Evolutionary conservation across 2,888 invertebrate species (phyloP).

Genomic region (Ectemnius cavifrons): DNA sequence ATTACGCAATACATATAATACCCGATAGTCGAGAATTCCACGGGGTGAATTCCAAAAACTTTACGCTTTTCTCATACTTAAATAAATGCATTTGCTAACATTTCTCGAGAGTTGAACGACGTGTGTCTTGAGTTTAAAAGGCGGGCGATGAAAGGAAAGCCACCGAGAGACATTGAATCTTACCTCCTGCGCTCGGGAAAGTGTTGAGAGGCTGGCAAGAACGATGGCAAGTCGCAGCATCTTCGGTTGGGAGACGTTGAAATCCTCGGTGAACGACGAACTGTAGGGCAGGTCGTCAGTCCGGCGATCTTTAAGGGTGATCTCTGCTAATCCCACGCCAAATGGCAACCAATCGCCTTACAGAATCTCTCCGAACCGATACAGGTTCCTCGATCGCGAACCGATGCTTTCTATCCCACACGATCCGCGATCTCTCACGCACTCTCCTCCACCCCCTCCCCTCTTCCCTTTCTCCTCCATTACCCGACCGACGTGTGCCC

Average conservation of each 20-base stretch:
- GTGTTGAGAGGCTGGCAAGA: not conserved
- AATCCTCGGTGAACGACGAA: slow-evolving; percentile 24
- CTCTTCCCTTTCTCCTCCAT: slow-evolving; percentile 16
- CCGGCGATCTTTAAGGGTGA: slow-evolving; percentile 45
- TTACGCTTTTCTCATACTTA: not conserved
- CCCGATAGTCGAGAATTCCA: not conserved
- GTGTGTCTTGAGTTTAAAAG: too few species aligned
- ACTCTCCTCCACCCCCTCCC: slow-evolving; percentile 20
- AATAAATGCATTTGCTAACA: too few species aligned
- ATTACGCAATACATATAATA: slow-evolving; percentile 17
- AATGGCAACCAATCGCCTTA: slow-evolving; percentile 37
- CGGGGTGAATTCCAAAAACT: not conserved
- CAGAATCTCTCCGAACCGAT: slow-evolving; percentile 7
- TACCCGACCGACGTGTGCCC: not conserved
- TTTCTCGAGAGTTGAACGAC: too few species aligned
- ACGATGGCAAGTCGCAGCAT: slow-evolving; percentile 20
- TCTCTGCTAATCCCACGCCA: slow-evolving; percentile 34
- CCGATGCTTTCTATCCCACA: slow-evolving; percentile 40
- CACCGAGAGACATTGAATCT: too few species aligned
- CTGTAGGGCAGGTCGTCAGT: slow-evolving; percentile 36
- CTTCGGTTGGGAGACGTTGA: not conserved
- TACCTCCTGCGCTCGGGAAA: too few species aligned
- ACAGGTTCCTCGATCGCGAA: slow-evolving; percentile 18
- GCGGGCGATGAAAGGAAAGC: too few species aligned
- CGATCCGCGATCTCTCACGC: slow-evolving; percentile 1